Base-by-base conservation (phyloP, 1,140 invertebrate genomes). In the Trichonephila clavipes region DNA sequence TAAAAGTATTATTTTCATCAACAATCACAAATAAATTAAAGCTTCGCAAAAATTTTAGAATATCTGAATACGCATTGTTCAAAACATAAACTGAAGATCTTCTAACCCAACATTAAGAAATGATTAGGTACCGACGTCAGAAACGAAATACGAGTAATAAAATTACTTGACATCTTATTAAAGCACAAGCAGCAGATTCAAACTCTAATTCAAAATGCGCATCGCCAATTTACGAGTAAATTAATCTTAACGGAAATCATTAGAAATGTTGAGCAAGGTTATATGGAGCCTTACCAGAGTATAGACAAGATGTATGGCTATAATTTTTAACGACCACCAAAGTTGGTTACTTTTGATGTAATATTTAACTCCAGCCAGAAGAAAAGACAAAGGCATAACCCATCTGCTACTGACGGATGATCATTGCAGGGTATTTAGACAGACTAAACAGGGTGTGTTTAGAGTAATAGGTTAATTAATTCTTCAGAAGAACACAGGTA, bases 391-490 rank as follows among this genome's bases (percentile, higher is more conserved):
- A 89, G 66, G 66, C 40, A 69, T 89, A 72, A 64, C 62, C 88
- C 88, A 89, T 77, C 88, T 89, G 88, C 66, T 89, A 51, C 69
- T 89, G 88, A 89, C 88, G 64, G 44, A 89, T 89, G 64, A 58
- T 69, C 44, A 77, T 89, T 69, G 44, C 34, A 77, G 66, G 88
- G 66, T 89, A 59, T 89, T 89, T 89, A 77, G 88, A 89, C 88
- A 89, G 88, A 24, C 85, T 87, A 87, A 61, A 64, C 51, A 89
- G 88, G 88, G 64, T 89, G 88, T 77, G 85, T 89, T 72, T 89
- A 51, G 88, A 69, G 44, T 89, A 89, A 89, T 44, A 77, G 64
- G 88, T 72, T 89, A 89, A 89, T 89, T 89, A 89, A 72, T 89
- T 89, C 69, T 40, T 77, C 28, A 77, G 40, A 19, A 34, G 28